Conservation (phyloP, 2,113 vertebrate genomes). For the Uropsilus gracilis region DNA sequence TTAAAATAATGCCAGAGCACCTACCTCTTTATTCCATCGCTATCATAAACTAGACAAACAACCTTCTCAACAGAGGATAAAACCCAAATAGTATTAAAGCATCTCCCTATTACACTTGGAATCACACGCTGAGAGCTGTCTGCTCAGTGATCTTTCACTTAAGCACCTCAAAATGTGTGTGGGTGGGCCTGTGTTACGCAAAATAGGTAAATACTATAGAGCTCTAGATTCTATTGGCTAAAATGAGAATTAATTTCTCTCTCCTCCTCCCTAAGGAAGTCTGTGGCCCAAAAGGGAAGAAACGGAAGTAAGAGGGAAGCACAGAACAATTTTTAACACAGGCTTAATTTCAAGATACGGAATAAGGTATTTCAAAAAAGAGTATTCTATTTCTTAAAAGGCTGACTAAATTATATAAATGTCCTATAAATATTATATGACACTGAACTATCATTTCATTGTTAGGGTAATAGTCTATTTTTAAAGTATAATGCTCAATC, state of each 20-base stretch:
- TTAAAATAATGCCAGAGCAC: conserved; percentile 67
- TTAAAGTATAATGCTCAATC: conserved; percentile 29
- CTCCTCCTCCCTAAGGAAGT: conserved; percentile 73
- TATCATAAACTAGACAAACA: conserved; percentile 23
- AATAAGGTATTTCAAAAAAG: conserved; percentile 62
- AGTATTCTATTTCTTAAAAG: conserved; percentile 78
- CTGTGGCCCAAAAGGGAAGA: conserved; percentile 83
- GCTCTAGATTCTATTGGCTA: conserved; percentile 72
- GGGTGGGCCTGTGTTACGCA: conserved; percentile 79
- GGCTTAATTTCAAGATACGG: conserved; percentile 71
- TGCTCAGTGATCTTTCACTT: conserved; percentile 80
- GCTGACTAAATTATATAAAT: conserved; percentile 76
- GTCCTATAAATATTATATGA: conserved; percentile 27
- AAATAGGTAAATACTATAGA: conserved; percentile 82
- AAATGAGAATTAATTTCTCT: conserved; percentile 70
- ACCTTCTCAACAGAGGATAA: conserved; percentile 32
- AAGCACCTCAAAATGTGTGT: conserved; percentile 75
- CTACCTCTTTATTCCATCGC: conserved; percentile 63
- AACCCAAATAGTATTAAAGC: conserved; percentile 75
- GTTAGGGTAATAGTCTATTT: conserved; percentile 50
- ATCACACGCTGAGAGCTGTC: conserved; percentile 66
- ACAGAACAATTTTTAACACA: conserved; percentile 73
- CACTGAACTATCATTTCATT: conserved; percentile 33
- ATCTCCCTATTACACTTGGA: conserved; percentile 55
- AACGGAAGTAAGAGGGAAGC: conserved; percentile 81